These are phyloP conservation scores for Oscheius sp. DNA, from an alignment of 2,888 invertebrate species.

Conservation along the genomic window DNA sequence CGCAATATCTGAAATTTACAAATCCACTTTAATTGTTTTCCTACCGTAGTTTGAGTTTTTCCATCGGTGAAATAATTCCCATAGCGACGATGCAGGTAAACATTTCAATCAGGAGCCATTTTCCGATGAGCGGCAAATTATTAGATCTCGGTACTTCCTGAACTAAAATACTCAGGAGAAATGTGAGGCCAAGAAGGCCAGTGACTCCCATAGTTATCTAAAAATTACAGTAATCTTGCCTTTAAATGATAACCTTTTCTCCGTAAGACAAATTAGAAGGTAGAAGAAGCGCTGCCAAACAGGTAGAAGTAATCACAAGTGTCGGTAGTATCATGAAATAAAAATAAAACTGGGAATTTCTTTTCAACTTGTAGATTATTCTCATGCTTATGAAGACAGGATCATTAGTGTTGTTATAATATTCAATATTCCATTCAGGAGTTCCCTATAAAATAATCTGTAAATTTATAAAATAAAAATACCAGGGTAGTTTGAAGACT, in stretches of 20 bases:
- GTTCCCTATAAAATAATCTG: background rate
- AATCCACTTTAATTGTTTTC: too few species aligned
- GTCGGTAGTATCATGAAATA: constrained; percentile 8
- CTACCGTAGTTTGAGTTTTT: background rate
- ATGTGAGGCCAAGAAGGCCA: background rate
- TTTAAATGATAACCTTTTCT: background rate
- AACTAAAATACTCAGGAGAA: background rate
- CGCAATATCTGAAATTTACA: too few species aligned
- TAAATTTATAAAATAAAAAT: too few species aligned
- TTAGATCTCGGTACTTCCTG: background rate
- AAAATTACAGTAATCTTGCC: background rate
- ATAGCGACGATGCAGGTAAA: background rate
- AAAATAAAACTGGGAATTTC: background rate
- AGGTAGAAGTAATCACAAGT: background rate
- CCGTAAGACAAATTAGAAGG: background rate
- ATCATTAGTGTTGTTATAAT: background rate
- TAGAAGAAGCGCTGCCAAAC: background rate
- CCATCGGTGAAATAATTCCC: background rate
- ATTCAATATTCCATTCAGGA: background rate
- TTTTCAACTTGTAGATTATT: background rate
- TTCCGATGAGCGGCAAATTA: background rate
- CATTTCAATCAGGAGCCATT: background rate
- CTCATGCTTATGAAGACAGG: background rate
- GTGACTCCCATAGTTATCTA: background rate
- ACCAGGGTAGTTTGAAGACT: background rate